A percentile compares a stretch with the other conserved stretches of the same genome.
Conservation (phyloP, 2,797 vertebrate genomes). For the Hoplostethus atlanticus region DNA sequence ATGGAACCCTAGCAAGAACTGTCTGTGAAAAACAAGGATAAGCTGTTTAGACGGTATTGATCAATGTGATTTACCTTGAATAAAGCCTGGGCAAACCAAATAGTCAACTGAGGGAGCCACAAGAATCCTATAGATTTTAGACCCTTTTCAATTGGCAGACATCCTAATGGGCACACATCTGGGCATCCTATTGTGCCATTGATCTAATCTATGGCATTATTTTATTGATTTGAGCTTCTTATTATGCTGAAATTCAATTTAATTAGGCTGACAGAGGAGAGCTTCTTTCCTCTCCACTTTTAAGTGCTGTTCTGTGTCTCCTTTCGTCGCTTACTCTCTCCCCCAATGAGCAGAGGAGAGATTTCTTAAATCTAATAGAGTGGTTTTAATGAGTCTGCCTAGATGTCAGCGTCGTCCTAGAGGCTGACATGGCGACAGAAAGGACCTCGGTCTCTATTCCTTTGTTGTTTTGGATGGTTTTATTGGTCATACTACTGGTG, state of each 20-base stretch:
- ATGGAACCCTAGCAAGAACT: conserved; percentile 35
- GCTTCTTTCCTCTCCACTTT: conserved; percentile 51
- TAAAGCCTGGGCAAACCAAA: conserved; percentile 30
- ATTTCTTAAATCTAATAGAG: conserved; percentile 79
- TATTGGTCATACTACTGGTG: conserved; percentile 6
- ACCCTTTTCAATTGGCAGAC: conserved; percentile 48
- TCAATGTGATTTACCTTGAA: conserved; percentile 54
- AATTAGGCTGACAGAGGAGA: conserved; percentile 71
- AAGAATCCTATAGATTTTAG: conserved; percentile 24
- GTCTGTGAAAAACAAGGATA: conserved; percentile 35
- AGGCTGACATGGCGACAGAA: conserved; percentile 61
- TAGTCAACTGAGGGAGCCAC: conserved; percentile 28
- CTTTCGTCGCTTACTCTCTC: conserved; percentile 20
- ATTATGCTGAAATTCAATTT: conserved; percentile 75
- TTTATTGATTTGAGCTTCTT: conserved; percentile 73
- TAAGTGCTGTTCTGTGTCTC: conserved; percentile 52
- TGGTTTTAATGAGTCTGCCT: conserved; percentile 74
- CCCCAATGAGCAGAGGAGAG: conserved; percentile 55
- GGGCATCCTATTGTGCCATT: conserved; percentile 56
- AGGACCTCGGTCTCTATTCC: conserved; percentile 59
- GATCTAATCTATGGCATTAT: conserved; percentile 61
- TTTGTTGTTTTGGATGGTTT: conserved; percentile 41
- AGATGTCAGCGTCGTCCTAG: conserved; percentile 64
- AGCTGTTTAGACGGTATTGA: conserved; percentile 65
- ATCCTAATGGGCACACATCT: conserved; percentile 50